Evolutionary conservation across 2,888 invertebrate genomes (phyloP).

Genomic region (Mimas tiliae): DNA sequence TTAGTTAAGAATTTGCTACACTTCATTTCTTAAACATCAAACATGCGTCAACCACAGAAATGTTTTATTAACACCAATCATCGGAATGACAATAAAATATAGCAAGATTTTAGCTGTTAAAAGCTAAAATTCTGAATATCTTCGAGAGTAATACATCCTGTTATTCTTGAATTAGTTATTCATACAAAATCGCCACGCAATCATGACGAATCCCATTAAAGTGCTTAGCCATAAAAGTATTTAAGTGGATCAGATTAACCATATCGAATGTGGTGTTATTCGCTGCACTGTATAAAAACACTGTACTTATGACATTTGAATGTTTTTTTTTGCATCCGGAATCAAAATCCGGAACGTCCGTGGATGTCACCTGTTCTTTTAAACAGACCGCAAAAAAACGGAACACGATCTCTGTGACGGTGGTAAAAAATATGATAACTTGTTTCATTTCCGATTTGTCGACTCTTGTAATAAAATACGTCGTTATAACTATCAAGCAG

Average conservation of each 20-base stretch:
- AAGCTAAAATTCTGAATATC: neutral
- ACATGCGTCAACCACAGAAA: neutral
- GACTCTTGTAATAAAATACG: conserved; percentile 6
- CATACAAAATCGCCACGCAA: conserved; percentile 12
- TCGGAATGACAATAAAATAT: neutral
- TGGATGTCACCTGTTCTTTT: conserved; percentile 50
- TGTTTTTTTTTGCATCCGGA: conserved; percentile 51
- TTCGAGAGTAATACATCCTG: neutral
- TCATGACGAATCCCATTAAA: conserved; percentile 12
- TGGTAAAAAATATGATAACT: conserved; percentile 26
- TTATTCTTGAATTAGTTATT: conserved; percentile 1
- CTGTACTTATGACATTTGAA: conserved; percentile 35
- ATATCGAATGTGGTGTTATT: conserved; percentile 28
- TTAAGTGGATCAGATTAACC: conserved; percentile 17
- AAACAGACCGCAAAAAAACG: conserved; percentile 40
- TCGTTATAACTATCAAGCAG: neutral
- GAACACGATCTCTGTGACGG: conserved; percentile 21
- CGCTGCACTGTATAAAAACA: conserved; percentile 16
- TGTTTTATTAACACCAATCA: neutral
- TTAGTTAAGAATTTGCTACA: neutral
- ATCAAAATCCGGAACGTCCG: conserved; percentile 56
- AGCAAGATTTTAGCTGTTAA: neutral
- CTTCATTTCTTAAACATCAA: neutral
- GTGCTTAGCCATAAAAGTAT: conserved; percentile 16
- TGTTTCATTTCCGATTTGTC: conserved; percentile 10